Base-by-base conservation (phyloP, 2,888 invertebrate species). In the Cheiracanthium punctorium region DNA sequence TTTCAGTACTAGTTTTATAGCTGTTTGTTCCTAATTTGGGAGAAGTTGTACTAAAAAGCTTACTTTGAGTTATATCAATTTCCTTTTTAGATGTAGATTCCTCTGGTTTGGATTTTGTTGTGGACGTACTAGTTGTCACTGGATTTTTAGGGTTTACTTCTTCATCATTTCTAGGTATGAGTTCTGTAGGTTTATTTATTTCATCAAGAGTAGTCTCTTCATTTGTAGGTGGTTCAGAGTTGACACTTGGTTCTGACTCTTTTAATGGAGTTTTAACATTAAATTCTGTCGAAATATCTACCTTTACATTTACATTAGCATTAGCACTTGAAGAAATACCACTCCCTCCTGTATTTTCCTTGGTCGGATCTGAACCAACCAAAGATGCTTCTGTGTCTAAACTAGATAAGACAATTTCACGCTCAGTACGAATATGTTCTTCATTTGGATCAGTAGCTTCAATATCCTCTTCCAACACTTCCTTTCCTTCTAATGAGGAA, bases 371-470 rank as follows among this genome's bases (percentile, higher is more conserved):
- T 24, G 20, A 24, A 28, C 14, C 29, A 12, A 28, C 20, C 20
- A 17, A 24, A 65, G 8, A 10, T 29, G 24, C 28, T 69, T 17
- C 30, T 32, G n/a, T 52, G 32, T 52, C 69, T 41, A 37, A 58
- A 24, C 48, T 48, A 12, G 71, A 43, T 1, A 41, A 33, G 1
- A 43, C 1, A 12, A 77, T 32, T 67, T 82, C 82, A 65, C 82
- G 70, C 67, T 82, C 82, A 4, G 82, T 76, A n/a, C 82, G 76
- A 37, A 82, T 77, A 32, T 77, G 30, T 29, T 48, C 72, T n/a
- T 29, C 24, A 37, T 74, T 69, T 0, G 29, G n/a, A 52, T 4
- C 5, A 52, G 52, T n/a, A n/a, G n/a, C n/a, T n/a, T n/a, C n/a
- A n/a, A n/a, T n/a, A n/a, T n/a, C n/a, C n/a, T n/a, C n/a, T n/a